Conservation (phyloP, 37 sponge, comb jelly and placozoan genomes). For the Tethya wilhelma region DNA sequence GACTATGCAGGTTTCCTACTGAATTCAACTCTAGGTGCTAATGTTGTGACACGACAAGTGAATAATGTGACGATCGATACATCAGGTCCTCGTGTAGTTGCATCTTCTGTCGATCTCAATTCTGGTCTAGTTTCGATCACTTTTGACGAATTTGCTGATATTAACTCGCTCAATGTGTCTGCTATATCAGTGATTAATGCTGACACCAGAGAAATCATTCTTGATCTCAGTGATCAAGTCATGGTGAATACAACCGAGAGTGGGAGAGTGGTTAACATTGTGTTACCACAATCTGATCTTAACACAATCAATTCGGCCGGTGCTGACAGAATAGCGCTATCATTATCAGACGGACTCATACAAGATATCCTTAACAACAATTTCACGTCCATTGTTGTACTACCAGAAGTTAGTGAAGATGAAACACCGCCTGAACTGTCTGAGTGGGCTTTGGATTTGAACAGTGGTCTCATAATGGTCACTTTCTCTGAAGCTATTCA, state of each 20-base stretch:
- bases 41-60: slow-evolving; percentile 3
- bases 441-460: slow-evolving; percentile 70
- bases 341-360: slow-evolving; percentile 41
- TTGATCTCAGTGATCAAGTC: slow-evolving; percentile 22
- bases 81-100: slow-evolving; percentile 66
- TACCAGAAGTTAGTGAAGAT: slow-evolving; percentile 42
- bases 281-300: slow-evolving; percentile 43
- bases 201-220: slow-evolving; percentile 27
- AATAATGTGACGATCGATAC: slow-evolving; percentile 63
- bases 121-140: slow-evolving; percentile 61
- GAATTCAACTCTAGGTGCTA: slow-evolving; percentile 6
- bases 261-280: slow-evolving; percentile 36
- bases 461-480: slow-evolving; percentile 72
- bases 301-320: slow-evolving; percentile 70
- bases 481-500: slow-evolving; percentile 81
- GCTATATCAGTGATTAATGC: slow-evolving; percentile 55
- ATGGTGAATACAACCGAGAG: slow-evolving; percentile 16
- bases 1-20: slow-evolving; percentile 79
- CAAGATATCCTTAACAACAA: slow-evolving; percentile 45
- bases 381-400: slow-evolving; percentile 5
- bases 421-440: slow-evolving; percentile 52
- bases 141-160: slow-evolving; percentile 67
- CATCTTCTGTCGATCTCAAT: slow-evolving; percentile 68
- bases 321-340: slow-evolving; percentile 29
- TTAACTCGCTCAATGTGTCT: slow-evolving; percentile 39